phyloP scores from a whole-genome alignment of 2,113 vertebrate species.

The Zapus hudsonius region DNA sequence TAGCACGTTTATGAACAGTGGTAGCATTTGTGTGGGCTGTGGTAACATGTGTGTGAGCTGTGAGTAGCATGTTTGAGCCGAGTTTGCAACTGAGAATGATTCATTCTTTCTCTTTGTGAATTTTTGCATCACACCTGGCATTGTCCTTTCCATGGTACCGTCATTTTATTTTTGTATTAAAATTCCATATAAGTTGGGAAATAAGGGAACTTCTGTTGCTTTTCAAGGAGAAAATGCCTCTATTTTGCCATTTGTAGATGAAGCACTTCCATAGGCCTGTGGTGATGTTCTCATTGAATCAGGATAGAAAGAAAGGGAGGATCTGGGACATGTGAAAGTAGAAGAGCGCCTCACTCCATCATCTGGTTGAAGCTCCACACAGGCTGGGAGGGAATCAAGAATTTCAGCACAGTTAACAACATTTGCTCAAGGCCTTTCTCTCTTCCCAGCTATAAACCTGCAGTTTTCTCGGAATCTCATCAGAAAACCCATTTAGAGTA shows the following conservation, averaged over 20 bases:
- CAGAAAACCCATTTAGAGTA: not conserved
- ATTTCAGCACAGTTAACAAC: not conserved
- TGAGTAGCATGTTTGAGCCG: not conserved
- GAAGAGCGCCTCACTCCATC: not conserved
- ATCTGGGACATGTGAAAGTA: not conserved
- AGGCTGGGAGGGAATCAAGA: not conserved
- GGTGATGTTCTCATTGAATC: not conserved
- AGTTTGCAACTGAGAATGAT: slow-evolving; percentile 77
- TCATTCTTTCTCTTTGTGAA: slow-evolving; percentile 75
- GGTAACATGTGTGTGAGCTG: too few relatives aligned
- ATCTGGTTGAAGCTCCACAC: not conserved
- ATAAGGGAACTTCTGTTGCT: slow-evolving; percentile 75
- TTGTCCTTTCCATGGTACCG: slow-evolving; percentile 81
- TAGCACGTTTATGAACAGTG: too few relatives aligned
- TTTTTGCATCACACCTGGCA: slow-evolving; percentile 62
- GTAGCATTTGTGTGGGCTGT: too few relatives aligned
- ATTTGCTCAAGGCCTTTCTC: not conserved
- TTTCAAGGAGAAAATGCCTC: slow-evolving; percentile 51
- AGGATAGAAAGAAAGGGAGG: not conserved
- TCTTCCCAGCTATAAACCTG: not conserved
- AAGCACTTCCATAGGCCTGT: not conserved
- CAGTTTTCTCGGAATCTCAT: not conserved
- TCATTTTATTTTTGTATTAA: slow-evolving; percentile 47
- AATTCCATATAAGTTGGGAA: slow-evolving; percentile 74
- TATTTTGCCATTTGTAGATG: not conserved